phyloP scores from a whole-genome alignment of 2,113 vertebrate species.

The Tychaedon coryphoeus region DNA sequence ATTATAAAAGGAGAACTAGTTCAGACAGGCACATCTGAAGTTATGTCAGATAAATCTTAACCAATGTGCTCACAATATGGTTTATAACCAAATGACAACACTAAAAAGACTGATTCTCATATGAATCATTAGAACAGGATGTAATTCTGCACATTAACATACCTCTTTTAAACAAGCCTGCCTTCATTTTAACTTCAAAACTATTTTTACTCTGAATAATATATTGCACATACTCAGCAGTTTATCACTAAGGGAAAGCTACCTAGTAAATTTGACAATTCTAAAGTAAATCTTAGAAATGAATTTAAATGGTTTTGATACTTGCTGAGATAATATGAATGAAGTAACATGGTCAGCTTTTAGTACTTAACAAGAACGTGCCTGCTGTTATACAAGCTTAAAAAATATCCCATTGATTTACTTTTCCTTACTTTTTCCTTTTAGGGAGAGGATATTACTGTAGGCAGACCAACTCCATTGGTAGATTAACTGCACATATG shows the following conservation, averaged over 20 bases:
- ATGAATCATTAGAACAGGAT: not conserved
- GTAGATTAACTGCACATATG: rapidly evolving
- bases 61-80: not conserved
- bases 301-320: not conserved
- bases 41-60: not conserved
- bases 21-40: not conserved
- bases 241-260: not conserved
- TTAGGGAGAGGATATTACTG: not conserved
- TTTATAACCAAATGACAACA: not conserved
- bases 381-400: not conserved
- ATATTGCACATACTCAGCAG: not conserved
- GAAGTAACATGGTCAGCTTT: not conserved
- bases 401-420: not conserved
- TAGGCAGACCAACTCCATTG: not conserved
- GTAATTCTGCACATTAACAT: not conserved
- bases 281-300: not conserved
- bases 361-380: not conserved
- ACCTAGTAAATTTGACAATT: not conserved
- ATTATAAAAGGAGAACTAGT: not conserved
- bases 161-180: not conserved
- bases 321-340: not conserved
- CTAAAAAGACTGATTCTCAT: not conserved
- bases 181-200: not conserved
- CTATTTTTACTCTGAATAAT: not conserved
- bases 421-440: not conserved